Percentiles rank a stretch among this genome's conserved stretches.
These are phyloP conservation scores for Pterostichus niger DNA, from an alignment of 2,888 invertebrate genomes.

Conservation along the genomic window DNA sequence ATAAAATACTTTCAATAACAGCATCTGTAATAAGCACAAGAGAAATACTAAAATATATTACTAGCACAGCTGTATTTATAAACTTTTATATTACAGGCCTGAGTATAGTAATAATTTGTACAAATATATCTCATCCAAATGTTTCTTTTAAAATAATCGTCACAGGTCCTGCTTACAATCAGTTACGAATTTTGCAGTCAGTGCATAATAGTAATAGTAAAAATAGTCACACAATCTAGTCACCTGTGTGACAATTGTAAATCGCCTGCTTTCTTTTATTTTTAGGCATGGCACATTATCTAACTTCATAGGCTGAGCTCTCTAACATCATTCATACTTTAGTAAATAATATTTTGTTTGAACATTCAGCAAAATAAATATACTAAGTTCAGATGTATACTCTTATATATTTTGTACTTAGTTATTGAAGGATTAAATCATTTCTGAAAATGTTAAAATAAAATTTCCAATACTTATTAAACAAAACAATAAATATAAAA, in stretches of 20 bases:
- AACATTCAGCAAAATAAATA: conserved; percentile 55
- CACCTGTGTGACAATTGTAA: conserved; percentile 41
- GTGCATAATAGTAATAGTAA: conserved; percentile 61
- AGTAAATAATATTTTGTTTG: conserved; percentile 20
- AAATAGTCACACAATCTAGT: conserved; percentile 53
- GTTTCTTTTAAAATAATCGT: conserved; percentile 48
- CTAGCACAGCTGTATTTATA: conserved; percentile 65
- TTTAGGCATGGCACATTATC: conserved; percentile 49
- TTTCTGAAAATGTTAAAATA: conserved; percentile 39
- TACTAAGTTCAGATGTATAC: conserved; percentile 45
- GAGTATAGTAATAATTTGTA: conserved; percentile 66
- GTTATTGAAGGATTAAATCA: conserved; percentile 55
- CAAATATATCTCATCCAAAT: conserved; percentile 66
- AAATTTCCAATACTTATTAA: conserved; percentile 27
- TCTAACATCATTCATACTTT: conserved; percentile 37
- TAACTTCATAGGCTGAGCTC: conserved; percentile 40
- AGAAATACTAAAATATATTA: conserved; percentile 66
- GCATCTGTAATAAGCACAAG: conserved; percentile 65
- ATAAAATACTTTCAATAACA: conserved; percentile 63
- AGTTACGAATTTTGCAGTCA: conserved; percentile 50
- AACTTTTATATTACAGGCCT: conserved; percentile 67
- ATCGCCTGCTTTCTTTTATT: conserved; percentile 3
- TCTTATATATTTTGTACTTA: conserved; percentile 62
- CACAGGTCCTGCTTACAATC: conserved; percentile 64
- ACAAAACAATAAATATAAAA: conserved; percentile 39